Conservation (phyloP, 2,113 vertebrate species). For the Mus pahari region DNA sequence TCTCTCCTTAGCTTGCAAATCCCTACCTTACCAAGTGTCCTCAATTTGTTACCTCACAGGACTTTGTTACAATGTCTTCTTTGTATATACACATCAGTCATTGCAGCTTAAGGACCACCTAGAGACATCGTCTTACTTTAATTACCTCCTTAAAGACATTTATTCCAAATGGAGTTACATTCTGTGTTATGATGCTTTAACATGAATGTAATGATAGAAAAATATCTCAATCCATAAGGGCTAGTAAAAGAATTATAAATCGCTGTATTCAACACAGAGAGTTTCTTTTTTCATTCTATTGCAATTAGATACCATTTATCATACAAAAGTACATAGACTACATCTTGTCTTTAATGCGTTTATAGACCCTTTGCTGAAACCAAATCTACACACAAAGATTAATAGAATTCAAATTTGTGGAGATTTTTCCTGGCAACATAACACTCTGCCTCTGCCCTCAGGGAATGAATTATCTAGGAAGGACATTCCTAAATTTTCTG, state of each 20-base stretch:
- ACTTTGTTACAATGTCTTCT: background rate
- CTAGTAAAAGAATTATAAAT: background rate
- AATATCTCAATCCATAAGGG: background rate
- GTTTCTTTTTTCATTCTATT: background rate
- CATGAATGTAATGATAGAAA: background rate
- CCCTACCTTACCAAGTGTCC: background rate
- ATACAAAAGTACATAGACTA: background rate
- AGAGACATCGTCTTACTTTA: background rate
- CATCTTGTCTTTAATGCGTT: constrained; percentile 3
- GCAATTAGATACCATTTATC: background rate
- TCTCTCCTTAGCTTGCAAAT: background rate
- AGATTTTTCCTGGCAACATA: background rate
- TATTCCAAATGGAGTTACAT: background rate
- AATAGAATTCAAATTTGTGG: background rate
- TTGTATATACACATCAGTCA: background rate
- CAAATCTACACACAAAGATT: background rate
- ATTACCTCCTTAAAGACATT: background rate
- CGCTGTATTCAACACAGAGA: background rate
- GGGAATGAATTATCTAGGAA: background rate
- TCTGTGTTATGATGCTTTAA: background rate
- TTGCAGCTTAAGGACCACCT: background rate
- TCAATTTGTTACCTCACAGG: background rate
- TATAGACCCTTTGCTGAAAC: background rate
- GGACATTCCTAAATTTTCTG: background rate
- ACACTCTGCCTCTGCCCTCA: background rate